A percentile compares a stretch with the other conserved stretches of the same genome.
These are phyloP conservation scores for Stenoptilia bipunctidactyla DNA, from an alignment of 2,888 invertebrate genomes.

Conservation along the genomic window DNA sequence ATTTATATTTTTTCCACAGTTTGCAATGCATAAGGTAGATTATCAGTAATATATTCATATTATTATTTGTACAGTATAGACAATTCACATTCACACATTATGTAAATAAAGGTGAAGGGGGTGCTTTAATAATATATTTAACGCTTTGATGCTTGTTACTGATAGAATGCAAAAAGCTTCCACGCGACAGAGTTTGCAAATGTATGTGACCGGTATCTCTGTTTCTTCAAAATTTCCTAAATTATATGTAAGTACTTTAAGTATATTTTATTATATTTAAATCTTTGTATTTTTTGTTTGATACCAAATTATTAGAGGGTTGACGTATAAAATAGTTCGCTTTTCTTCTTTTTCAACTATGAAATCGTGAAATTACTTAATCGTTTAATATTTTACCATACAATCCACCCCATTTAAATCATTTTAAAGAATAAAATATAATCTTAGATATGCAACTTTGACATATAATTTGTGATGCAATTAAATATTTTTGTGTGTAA, in stretches of 20 bases:
- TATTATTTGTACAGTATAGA: neutral
- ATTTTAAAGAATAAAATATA: too few species aligned
- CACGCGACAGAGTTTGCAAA: slow-evolving; percentile 67
- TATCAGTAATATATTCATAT: neutral
- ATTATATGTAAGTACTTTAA: slow-evolving; percentile 19
- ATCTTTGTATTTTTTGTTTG: slow-evolving; percentile 9
- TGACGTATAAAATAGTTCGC: too few species aligned
- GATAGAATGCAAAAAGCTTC: slow-evolving; percentile 52
- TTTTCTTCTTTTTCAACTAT: too few species aligned
- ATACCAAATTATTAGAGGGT: too few species aligned
- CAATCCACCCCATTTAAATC: too few species aligned
- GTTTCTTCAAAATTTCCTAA: slow-evolving; percentile 25
- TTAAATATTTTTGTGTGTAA: too few species aligned
- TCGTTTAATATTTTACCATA: too few species aligned
- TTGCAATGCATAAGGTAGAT: slow-evolving; percentile 49
- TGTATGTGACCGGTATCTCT: slow-evolving; percentile 34
- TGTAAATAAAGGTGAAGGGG: slow-evolving; percentile 15
- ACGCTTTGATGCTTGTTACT: slow-evolving; percentile 49
- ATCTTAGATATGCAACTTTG: too few species aligned
- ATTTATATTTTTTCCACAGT: slow-evolving; percentile 57
- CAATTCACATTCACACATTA: neutral
- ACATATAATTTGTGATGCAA: too few species aligned
- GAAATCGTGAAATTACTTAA: too few species aligned
- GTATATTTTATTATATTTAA: slow-evolving; percentile 16
- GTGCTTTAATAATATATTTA: slow-evolving; percentile 33